phyloP scores from a whole-genome alignment of 2,888 invertebrate species.

The Cinara cedri region DNA sequence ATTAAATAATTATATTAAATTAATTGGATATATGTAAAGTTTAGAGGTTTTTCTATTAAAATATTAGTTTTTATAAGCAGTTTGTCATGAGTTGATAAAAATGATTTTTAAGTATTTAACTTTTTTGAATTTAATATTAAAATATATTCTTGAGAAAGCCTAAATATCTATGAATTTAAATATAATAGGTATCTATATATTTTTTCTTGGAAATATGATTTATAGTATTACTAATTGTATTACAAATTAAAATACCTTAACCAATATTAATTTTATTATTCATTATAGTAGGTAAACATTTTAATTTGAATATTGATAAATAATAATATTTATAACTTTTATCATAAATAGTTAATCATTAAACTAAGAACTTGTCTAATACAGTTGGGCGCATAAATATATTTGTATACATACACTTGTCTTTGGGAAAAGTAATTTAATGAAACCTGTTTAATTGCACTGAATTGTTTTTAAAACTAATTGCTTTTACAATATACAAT shows the following conservation, averaged over 20 bases:
- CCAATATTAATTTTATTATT: not conserved
- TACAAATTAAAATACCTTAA: no score
- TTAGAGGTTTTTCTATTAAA: not conserved
- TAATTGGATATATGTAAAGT: not conserved
- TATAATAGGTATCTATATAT: no score
- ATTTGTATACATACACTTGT: conserved; percentile 33
- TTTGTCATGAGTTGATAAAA: no score
- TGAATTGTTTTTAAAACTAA: conserved; percentile 31
- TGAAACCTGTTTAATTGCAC: conserved; percentile 38
- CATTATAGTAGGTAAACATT: not conserved
- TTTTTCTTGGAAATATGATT: no score
- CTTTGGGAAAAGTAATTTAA: conserved; percentile 14
- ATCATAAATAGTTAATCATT: conserved; percentile 27
- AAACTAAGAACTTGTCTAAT: not conserved
- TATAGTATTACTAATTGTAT: no score
- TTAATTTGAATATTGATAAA: not conserved
- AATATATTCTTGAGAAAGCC: no score
- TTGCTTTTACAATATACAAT: not conserved
- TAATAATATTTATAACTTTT: not conserved
- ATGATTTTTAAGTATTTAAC: no score
- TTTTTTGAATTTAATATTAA: no score
- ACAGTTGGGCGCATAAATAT: not conserved
- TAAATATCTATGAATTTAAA: no score
- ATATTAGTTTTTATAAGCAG: not conserved
- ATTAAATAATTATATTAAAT: not conserved